Percentiles rank a stretch among this genome's conserved stretches.
Conservation (phyloP, 2,797 vertebrate species). For the Myoxocephalus aenaeus region DNA sequence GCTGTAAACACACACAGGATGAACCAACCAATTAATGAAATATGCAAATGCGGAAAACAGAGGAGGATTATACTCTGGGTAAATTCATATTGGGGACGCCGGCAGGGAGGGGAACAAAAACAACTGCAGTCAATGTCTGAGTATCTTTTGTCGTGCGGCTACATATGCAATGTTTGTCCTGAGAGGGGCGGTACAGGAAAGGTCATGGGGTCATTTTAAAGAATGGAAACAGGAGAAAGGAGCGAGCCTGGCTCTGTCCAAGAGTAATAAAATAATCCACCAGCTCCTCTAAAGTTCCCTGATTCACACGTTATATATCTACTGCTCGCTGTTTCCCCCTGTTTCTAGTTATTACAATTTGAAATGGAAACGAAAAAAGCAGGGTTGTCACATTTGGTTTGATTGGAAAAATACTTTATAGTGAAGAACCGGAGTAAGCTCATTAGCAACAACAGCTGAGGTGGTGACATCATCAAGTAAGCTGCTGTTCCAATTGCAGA, state of each 20-base stretch:
- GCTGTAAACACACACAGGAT: conserved; percentile 10
- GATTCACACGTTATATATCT: background rate
- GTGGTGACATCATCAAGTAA: no score
- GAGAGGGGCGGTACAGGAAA: background rate
- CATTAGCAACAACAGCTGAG: no score
- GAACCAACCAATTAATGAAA: conserved; percentile 25
- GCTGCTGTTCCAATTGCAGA: no score
- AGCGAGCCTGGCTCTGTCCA: background rate
- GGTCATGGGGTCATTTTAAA: background rate
- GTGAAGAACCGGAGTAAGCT: no score
- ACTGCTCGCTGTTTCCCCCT: background rate
- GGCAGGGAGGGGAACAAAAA: conserved; percentile 14
- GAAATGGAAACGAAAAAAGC: no score
- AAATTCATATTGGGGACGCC: conserved; percentile 9
- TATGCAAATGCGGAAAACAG: conserved; percentile 17
- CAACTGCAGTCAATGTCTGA: background rate
- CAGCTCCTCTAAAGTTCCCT: background rate
- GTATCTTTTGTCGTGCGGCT: background rate
- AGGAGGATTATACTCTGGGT: conserved; percentile 1
- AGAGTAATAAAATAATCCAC: background rate
- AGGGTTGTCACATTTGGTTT: no score
- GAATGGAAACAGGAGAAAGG: background rate
- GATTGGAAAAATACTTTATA: no score
- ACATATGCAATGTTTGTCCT: background rate
- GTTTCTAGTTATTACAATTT: background rate